Conservation (phyloP, 2,888 invertebrate genomes). For the Laothoe populi region DNA sequence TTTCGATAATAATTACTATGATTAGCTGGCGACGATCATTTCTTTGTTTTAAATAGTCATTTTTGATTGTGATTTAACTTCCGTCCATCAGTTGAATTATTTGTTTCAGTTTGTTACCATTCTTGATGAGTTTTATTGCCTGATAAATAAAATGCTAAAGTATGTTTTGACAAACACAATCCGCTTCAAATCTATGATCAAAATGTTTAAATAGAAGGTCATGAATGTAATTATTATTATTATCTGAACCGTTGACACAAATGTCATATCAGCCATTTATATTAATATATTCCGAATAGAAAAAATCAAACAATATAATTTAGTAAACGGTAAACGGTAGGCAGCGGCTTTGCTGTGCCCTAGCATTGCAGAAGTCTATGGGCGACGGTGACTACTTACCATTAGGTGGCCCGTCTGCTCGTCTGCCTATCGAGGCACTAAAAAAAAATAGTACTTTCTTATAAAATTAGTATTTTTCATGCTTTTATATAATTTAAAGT, state of each 20-base stretch:
- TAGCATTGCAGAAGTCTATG: too few relatives aligned
- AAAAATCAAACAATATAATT: not conserved
- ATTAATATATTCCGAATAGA: not conserved
- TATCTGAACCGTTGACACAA: not conserved
- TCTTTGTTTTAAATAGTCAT: slow-evolving; percentile 22
- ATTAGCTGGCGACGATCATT: not conserved
- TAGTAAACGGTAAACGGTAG: too few relatives aligned
- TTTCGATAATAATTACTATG: too few relatives aligned
- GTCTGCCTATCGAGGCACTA: too few relatives aligned
- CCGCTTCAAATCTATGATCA: too few relatives aligned
- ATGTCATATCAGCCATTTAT: not conserved
- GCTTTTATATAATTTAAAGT: not conserved
- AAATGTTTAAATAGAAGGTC: too few relatives aligned
- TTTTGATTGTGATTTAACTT: slow-evolving; percentile 44
- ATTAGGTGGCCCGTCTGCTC: too few relatives aligned
- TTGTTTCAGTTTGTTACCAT: not conserved
- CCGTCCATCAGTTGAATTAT: slow-evolving; percentile 46
- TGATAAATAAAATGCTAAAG: too few relatives aligned
- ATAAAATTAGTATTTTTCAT: not conserved
- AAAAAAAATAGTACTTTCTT: too few relatives aligned
- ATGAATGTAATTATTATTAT: not conserved
- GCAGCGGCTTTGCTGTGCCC: too few relatives aligned
- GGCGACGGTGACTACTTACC: too few relatives aligned
- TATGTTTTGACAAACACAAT: not conserved
- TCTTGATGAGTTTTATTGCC: not conserved